phyloP scores from a whole-genome alignment of 1,140 invertebrate genomes.

The Littorina saxatilis region DNA sequence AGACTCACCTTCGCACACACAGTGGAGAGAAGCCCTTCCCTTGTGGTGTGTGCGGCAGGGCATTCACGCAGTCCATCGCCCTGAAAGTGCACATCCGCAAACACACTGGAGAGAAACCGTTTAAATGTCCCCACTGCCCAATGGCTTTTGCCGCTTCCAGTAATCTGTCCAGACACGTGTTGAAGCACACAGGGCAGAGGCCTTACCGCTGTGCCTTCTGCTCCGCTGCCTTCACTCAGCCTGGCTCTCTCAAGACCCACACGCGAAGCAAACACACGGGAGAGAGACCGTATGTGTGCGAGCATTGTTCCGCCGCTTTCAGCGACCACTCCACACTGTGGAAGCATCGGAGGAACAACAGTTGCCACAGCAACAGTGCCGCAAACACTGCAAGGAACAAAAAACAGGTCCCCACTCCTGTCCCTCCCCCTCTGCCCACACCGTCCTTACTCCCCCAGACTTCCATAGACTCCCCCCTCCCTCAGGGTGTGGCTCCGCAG shows the following conservation, averaged over 20 bases:
- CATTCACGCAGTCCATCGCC: slow-evolving; percentile 26
- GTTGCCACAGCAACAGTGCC: not conserved
- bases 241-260: slow-evolving; percentile 94
- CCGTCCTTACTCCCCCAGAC: not conserved
- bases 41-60: slow-evolving; percentile 26
- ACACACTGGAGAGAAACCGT: slow-evolving; percentile 89
- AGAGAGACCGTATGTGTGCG: slow-evolving; percentile 40
- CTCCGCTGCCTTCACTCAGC: slow-evolving; percentile 90
- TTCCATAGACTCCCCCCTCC: not conserved
- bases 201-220: slow-evolving; percentile 95
- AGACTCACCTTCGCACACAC: slow-evolving; percentile 38
- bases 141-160: slow-evolving; percentile 26
- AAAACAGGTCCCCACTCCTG: not conserved
- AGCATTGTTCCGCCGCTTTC: slow-evolving; percentile 36
- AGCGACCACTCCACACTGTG: slow-evolving; percentile 27
- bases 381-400: not conserved
- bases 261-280: slow-evolving; percentile 70
- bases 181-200: slow-evolving; percentile 37
- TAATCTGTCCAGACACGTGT: slow-evolving; percentile 29
- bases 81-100: slow-evolving; percentile 54
- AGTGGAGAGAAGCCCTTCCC: slow-evolving; percentile 43
- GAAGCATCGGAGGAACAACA: slow-evolving; percentile 28
- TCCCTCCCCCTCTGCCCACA: not conserved
- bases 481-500: not conserved
- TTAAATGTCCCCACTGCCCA: not conserved